Conservation (phyloP, 2,888 invertebrate genomes). For the Chrysina gloriosa region DNA sequence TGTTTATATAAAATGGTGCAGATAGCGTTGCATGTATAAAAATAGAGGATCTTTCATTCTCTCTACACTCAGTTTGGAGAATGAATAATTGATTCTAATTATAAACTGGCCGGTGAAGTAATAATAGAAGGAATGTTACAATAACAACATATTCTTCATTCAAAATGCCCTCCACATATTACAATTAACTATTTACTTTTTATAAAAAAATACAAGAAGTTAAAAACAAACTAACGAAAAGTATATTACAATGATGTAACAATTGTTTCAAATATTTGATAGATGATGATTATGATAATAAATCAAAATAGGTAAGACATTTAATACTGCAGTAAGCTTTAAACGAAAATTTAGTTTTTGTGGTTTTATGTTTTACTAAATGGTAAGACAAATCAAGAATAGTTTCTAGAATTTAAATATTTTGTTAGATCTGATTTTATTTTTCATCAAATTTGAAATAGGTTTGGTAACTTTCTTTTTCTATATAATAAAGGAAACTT, state of each 20-base stretch:
- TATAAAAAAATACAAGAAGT: conserved; percentile 28
- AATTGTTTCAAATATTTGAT: conserved; percentile 14
- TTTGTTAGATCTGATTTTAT: too few relatives aligned
- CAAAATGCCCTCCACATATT: conserved; percentile 46
- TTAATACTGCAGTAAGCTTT: conserved; percentile 8
- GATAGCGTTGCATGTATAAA: conserved; percentile 41
- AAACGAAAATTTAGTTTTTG: too few relatives aligned
- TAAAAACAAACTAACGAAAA: conserved; percentile 9
- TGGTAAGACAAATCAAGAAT: too few relatives aligned
- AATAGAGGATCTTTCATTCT: conserved; percentile 40
- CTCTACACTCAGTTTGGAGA: conserved; percentile 16
- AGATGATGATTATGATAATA: conserved; percentile 20
- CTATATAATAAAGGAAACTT: too few relatives aligned
- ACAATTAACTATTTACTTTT: conserved; percentile 2
- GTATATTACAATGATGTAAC: not conserved
- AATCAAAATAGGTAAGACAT: conserved; percentile 3
- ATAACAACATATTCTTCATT: conserved; percentile 38
- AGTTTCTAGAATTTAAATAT: too few relatives aligned
- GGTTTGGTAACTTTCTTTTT: too few relatives aligned
- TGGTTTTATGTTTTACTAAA: too few relatives aligned
- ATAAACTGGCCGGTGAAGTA: conserved; percentile 49
- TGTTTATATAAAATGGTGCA: not conserved
- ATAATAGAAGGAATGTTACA: conserved; percentile 47
- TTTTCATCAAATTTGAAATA: too few relatives aligned
- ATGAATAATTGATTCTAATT: conserved; percentile 49